phyloP scores from a whole-genome alignment of 2,797 vertebrate genomes.

The Darevskia nairensis region DNA sequence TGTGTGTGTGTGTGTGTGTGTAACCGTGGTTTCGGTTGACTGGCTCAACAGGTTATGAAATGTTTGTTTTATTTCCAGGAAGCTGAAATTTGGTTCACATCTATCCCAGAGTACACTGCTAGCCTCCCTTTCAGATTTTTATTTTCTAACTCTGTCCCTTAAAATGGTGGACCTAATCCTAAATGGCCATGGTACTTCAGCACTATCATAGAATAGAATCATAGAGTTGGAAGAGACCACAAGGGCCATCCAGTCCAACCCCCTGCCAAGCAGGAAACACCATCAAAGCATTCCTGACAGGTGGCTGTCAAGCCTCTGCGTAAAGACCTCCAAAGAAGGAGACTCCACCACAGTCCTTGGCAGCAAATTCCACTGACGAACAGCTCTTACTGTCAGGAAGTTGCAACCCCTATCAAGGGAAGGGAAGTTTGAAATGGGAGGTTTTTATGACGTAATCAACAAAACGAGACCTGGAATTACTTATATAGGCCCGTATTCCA shows the following conservation, averaged over 20 bases:
- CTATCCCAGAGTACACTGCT: not conserved
- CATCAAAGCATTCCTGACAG: no score
- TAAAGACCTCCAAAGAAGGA: no score
- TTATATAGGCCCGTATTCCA: not conserved
- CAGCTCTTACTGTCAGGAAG: no score
- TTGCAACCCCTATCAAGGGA: not conserved
- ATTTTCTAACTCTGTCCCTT: not conserved
- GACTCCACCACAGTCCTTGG: no score
- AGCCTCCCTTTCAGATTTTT: no score
- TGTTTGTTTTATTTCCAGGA: not conserved
- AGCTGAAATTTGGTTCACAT: not conserved
- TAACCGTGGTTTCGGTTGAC: not conserved
- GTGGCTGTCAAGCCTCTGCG: no score
- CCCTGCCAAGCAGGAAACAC: no score
- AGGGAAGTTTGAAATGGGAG: not conserved
- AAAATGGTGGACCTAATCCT: not conserved
- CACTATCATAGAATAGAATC: not conserved
- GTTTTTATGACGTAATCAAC: not conserved
- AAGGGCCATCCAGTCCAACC: no score
- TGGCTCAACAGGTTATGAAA: not conserved
- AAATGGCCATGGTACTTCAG: not conserved
- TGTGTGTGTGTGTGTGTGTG: not conserved
- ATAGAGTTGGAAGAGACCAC: no score
- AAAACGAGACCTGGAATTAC: not conserved
- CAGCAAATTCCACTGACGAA: no score